phyloP scores from a whole-genome alignment of 1,140 invertebrate genomes.

The Antheraea mylitta region DNA sequence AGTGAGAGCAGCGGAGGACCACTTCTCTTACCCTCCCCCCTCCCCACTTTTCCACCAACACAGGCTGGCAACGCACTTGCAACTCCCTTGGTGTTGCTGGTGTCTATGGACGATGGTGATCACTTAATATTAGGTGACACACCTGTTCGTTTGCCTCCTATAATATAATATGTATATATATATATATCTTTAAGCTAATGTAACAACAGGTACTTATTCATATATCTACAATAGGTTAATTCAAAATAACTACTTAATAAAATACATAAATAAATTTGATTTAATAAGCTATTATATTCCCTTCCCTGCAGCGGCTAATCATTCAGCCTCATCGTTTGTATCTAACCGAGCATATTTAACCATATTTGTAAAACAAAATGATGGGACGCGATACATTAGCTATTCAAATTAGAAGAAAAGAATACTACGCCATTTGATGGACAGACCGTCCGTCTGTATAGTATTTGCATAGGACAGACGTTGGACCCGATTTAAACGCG shows the following conservation, averaged over 20 bases:
- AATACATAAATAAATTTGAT: not conserved
- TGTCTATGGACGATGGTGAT: too few species aligned
- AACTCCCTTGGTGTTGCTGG: too few species aligned
- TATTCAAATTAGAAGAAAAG: conserved; percentile 71
- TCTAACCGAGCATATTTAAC: conserved; percentile 25
- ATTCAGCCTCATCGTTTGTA: conserved; percentile 9
- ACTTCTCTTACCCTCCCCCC: too few species aligned
- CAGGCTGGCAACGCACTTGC: too few species aligned
- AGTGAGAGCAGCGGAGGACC: too few species aligned
- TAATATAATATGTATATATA: too few species aligned
- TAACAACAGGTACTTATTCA: not conserved
- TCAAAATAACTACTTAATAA: not conserved
- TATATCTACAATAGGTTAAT: not conserved
- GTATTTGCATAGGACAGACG: conserved; percentile 66
- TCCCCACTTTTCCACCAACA: too few species aligned
- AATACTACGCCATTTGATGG: conserved; percentile 60
- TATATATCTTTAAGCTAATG: too few species aligned
- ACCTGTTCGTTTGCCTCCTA: too few species aligned
- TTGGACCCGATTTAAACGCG: conserved; percentile 49
- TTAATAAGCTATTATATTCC: not conserved
- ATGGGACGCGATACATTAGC: conserved; percentile 54
- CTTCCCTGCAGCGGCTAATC: conserved; percentile 5
- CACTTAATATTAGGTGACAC: too few species aligned
- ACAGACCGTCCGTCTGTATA: conserved; percentile 64
- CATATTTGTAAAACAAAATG: conserved; percentile 29